These are phyloP conservation scores for Stenodema calcarata DNA, from an alignment of 2,888 invertebrate species.

Conservation along the genomic window DNA sequence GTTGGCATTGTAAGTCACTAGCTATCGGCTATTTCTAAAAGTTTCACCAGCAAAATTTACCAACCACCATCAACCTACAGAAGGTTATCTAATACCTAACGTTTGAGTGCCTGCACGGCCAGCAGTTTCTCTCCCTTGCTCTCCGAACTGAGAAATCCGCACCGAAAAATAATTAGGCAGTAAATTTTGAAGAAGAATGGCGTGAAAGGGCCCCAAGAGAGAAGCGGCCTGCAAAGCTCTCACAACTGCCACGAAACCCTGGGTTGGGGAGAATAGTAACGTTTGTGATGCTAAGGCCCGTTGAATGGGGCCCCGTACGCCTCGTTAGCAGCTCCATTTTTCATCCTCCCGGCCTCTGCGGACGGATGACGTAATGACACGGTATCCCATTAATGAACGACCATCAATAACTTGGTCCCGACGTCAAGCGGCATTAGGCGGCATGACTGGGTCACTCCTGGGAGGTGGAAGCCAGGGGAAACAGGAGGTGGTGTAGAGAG, in stretches of 20 bases:
- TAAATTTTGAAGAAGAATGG: conserved; percentile 29
- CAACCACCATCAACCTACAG: background rate
- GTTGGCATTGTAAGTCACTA: too few species aligned
- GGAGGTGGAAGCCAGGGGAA: background rate
- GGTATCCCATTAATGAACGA: conserved; percentile 47
- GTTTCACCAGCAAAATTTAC: background rate
- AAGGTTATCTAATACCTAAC: background rate
- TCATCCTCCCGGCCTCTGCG: conserved; percentile 19
- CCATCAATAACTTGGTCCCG: conserved; percentile 45
- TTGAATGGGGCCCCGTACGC: conserved; percentile 36
- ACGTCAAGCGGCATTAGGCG: conserved; percentile 46
- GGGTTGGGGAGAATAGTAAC: conserved; percentile 19
- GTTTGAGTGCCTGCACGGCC: background rate
- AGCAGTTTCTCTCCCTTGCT: background rate
- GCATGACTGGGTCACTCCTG: conserved; percentile 47
- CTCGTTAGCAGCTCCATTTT: conserved; percentile 47
- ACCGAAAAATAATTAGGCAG: conserved; percentile 31
- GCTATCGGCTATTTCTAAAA: background rate
- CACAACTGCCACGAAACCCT: conserved; percentile 34
- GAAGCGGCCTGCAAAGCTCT: conserved; percentile 13
- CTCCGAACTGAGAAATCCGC: background rate
- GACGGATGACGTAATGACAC: conserved; percentile 49
- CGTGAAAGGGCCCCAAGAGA: conserved; percentile 23
- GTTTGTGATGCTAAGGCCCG: conserved; percentile 43
- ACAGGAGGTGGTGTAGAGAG: background rate